Percentiles rank a stretch among this genome's conserved stretches.
These are phyloP conservation scores for Osmoderma eremita DNA, from an alignment of 2,888 invertebrate species.

Conservation along the genomic window DNA sequence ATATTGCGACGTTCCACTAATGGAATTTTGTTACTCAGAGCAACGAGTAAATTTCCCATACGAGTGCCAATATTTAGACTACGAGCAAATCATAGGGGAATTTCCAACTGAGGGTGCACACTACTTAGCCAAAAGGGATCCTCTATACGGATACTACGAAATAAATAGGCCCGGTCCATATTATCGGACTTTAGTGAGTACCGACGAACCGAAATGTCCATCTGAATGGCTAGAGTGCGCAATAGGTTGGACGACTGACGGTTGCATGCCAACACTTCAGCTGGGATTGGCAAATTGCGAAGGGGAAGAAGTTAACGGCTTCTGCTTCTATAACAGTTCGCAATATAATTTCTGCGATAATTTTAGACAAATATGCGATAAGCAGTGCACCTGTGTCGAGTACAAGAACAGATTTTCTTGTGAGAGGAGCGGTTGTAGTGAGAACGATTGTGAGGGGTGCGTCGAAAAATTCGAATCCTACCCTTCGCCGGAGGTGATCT, in stretches of 20 bases:
- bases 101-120: neutral
- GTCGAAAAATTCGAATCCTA: constrained; percentile 20
- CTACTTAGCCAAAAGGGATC: neutral
- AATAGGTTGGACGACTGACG: neutral
- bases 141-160: constrained; percentile 22
- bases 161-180: neutral
- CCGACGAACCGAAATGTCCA: too few species aligned
- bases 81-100: neutral
- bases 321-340: constrained; percentile 9
- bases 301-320: neutral
- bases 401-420: constrained; percentile 13
- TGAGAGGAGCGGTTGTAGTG: neutral
- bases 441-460: constrained; percentile 1
- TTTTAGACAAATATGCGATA: constrained; percentile 10
- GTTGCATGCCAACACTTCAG: too few species aligned
- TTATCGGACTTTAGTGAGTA: neutral
- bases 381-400: neutral
- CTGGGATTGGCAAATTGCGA: neutral
- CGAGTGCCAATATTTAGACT: constrained; percentile 17
- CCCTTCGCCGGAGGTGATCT: constrained; percentile 12
- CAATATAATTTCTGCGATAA: constrained; percentile 22
- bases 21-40: neutral
- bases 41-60: neutral
- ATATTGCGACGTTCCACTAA: neutral
- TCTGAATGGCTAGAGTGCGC: neutral